These are phyloP conservation scores for Polyodon spathula DNA, from an alignment of 2,113 vertebrate genomes.

Conservation along the genomic window DNA sequence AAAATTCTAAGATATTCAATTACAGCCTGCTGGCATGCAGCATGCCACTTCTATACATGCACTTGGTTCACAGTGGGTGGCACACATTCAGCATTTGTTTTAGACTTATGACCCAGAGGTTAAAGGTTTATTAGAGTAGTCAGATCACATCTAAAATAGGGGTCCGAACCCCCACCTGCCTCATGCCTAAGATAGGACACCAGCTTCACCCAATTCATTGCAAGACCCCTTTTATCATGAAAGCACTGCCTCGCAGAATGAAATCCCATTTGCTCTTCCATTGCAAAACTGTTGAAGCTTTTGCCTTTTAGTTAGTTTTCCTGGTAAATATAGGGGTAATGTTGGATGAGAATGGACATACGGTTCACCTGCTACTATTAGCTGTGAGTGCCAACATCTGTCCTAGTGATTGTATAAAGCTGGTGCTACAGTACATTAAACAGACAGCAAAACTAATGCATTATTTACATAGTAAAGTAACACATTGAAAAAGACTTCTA, in stretches of 20 bases:
- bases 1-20: constrained; percentile 36
- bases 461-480: no score
- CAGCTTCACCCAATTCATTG: not conserved
- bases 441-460: no score
- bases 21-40: constrained; percentile 52
- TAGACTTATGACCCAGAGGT: constrained; percentile 49
- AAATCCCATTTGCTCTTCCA: constrained; percentile 3
- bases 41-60: constrained; percentile 41
- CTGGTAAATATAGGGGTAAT: no score
- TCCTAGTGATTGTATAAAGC: no score
- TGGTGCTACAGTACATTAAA: no score
- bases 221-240: constrained; percentile 12
- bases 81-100: constrained; percentile 52
- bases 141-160: constrained; percentile 54
- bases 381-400: no score
- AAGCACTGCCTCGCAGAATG: constrained; percentile 13
- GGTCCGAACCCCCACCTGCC: constrained; percentile 23
- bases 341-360: no score
- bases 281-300: not conserved
- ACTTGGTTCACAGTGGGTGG: constrained; percentile 55
- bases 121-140: constrained; percentile 59
- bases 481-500: no score
- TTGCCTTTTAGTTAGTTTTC: no score
- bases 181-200: constrained; percentile 15
- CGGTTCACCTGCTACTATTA: no score